Conservation (phyloP, 2,113 vertebrate genomes). For the Penelope pileata region DNA sequence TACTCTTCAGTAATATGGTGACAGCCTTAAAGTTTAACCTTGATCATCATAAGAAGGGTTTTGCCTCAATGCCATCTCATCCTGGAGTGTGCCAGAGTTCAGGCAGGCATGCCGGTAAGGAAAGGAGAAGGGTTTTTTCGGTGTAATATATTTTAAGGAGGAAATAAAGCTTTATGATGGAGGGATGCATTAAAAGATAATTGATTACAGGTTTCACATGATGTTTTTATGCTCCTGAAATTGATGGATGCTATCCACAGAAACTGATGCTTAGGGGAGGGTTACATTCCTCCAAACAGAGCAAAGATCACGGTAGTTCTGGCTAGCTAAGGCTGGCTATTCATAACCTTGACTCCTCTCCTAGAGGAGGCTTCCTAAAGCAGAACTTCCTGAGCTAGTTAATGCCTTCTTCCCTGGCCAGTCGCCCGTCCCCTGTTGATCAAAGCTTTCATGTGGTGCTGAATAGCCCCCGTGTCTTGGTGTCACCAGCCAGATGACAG, state of each 20-base stretch:
- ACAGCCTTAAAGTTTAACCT: neutral
- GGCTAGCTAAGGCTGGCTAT: neutral
- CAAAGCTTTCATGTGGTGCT: neutral
- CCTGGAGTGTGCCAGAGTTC: neutral
- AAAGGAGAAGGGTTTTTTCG: neutral
- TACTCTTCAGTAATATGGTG: neutral
- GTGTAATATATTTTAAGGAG: neutral
- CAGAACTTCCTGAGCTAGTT: neutral
- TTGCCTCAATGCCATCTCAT: neutral
- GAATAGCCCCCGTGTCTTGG: neutral
- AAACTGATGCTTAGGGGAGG: neutral
- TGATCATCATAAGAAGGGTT: neutral
- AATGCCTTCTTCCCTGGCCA: neutral
- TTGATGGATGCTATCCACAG: slow-evolving; percentile 6
- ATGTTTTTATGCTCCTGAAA: slow-evolving; percentile 37
- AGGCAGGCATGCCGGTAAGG: neutral
- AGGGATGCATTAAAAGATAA: slow-evolving; percentile 12
- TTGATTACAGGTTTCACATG: slow-evolving; percentile 16
- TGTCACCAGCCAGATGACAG: neutral
- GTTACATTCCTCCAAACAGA: neutral
- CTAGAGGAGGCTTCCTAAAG: neutral
- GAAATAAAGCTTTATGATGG: neutral
- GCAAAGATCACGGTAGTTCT: neutral
- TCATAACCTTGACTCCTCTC: neutral
- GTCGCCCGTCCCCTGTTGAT: neutral